A percentile compares a stretch with the other conserved stretches of the same genome.
Conservation (phyloP, 2,797 vertebrate species). For the Manis crassicaudata region DNA sequence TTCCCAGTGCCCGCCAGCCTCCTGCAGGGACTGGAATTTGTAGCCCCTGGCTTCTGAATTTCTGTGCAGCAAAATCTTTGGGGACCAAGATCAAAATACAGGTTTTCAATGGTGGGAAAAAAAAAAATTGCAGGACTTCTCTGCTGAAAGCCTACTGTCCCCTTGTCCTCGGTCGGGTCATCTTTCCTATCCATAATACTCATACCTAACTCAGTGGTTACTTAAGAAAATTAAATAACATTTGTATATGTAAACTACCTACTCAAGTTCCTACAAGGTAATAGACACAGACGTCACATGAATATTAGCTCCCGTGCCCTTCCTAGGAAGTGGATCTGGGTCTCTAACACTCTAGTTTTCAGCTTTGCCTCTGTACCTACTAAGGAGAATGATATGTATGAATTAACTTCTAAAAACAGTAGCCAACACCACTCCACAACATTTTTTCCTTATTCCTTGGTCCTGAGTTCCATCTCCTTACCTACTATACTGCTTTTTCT, state of each 20-base stretch:
- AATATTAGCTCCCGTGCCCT: not conserved
- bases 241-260: not conserved
- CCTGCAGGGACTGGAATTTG: not conserved
- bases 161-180: not conserved
- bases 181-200: not conserved
- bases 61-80: not conserved
- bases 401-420: not conserved
- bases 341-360: not conserved
- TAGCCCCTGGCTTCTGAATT: not conserved
- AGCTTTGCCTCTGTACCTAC: not conserved
- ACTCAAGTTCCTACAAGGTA: not conserved
- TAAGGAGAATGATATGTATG: not conserved
- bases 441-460: not conserved
- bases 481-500: not conserved
- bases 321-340: not conserved
- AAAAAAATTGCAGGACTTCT: not conserved
- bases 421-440: not conserved
- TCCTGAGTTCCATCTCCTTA: not conserved
- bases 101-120: not conserved
- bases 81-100: not conserved
- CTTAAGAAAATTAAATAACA: conserved; percentile 1
- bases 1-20: not conserved
- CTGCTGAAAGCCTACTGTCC: not conserved
- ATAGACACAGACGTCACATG: not conserved
- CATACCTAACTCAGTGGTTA: not conserved